Conservation (phyloP, 2,888 invertebrate species). For the Dichetophora obliterata region DNA sequence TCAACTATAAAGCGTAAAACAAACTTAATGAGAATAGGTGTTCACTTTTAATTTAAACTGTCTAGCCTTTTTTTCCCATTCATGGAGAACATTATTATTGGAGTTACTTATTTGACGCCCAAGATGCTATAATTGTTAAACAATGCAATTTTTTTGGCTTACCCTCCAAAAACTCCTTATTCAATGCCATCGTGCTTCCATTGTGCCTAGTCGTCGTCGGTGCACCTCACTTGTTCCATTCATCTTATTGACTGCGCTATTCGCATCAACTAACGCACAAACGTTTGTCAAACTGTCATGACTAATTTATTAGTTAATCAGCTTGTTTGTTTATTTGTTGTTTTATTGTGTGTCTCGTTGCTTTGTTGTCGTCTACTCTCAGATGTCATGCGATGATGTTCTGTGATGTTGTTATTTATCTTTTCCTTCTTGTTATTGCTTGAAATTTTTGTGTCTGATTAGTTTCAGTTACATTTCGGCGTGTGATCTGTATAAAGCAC, state of each 20-base stretch:
- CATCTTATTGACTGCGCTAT: background rate
- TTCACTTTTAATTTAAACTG: no score
- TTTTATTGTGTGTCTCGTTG: background rate
- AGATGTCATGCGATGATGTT: background rate
- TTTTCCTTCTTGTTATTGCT: background rate
- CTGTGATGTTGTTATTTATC: background rate
- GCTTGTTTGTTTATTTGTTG: slow-evolving; percentile 2
- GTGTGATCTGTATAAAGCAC: background rate
- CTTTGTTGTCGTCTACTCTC: slow-evolving; percentile 15
- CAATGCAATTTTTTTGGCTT: no score
- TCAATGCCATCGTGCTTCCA: no score
- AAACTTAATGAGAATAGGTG: no score
- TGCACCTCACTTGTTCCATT: background rate
- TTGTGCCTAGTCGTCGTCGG: no score
- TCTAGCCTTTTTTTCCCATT: no score
- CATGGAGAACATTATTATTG: no score
- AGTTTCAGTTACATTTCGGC: slow-evolving; percentile 17
- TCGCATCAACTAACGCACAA: background rate
- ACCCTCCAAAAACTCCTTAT: no score
- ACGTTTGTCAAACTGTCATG: slow-evolving; percentile 27
- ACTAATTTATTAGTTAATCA: slow-evolving; percentile 28
- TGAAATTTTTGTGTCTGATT: slow-evolving; percentile 19
- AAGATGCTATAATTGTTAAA: no score
- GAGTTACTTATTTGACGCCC: no score
- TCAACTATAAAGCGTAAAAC: no score